Evolutionary conservation across 2,113 vertebrate genomes (phyloP), one percentile per base, ranked within the genome.

Genomic region (Mellivora capensis): DNA sequence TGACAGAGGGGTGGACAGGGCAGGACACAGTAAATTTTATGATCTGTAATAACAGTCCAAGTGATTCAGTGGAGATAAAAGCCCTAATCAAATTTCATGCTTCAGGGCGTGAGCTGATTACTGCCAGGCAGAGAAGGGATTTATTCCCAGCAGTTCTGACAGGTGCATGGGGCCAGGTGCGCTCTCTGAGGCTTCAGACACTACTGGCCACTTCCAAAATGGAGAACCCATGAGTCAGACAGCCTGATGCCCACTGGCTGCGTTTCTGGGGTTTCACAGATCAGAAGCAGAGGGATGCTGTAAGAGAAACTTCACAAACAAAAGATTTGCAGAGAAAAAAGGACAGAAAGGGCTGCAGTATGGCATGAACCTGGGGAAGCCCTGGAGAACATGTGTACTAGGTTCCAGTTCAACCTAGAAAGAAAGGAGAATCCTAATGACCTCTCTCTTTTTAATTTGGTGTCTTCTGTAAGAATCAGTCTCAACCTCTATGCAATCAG

Each of bases 1-100:
- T 97, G 97, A 95, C 92, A 90, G 90, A 90, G 61, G 42, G 76
- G 71, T 83, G 29, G 54, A 39, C 25, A 5, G 42, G 81, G 54
- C 18, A 10, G 39, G 47, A 84, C 89, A 90, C 92, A 71, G 93
- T 34, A 90, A 79, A 94, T 95, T 98, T 98, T 97, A 97, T 17
- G 47, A 71, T 42, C 83, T 77, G 57, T 96, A 90, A 95, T 96
- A 97, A 96, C 44, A 79, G 47, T 88, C 59, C 84, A 83, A 96
- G 59, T 47, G 95, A 96, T 93, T 90, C 95, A 92, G 84, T 81
- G n/a, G 95, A 95, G 95, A 97, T 97, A 96, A 97, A 96, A 95
- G 59, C 18, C 59, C 95, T 98, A 97, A 98, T 98, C 96, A 98
- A 98, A 98, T 97, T 98, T 97, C 97, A 98, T n/a, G 95, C 96